Conservation (phyloP, 2,888 invertebrate genomes). For the Drosophila anceps region DNA sequence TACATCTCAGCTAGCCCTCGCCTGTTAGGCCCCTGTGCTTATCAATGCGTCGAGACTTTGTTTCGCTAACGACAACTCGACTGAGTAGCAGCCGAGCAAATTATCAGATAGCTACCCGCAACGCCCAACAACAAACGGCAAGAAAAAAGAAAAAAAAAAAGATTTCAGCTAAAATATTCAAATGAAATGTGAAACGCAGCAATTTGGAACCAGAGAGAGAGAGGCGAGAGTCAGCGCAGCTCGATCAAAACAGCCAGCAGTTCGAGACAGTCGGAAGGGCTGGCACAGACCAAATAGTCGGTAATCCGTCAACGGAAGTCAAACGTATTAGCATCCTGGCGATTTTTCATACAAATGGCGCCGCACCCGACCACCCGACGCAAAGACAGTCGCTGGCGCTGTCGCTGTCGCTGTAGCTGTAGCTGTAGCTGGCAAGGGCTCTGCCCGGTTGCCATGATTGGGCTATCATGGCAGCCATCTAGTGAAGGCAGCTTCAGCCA, state of each 20-base stretch:
- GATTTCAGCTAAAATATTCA: conserved; percentile 75
- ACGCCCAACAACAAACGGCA: conserved; percentile 25
- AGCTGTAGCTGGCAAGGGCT: conserved; percentile 23
- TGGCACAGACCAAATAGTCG: conserved; percentile 68
- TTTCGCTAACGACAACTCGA: conserved; percentile 58
- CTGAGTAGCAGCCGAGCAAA: conserved; percentile 62
- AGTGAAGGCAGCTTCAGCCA: conserved; percentile 55
- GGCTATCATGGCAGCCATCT: conserved; percentile 75
- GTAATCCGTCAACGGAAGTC: conserved; percentile 85
- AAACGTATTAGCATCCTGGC: conserved; percentile 85
- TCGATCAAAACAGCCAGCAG: conserved; percentile 4
- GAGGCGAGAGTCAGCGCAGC: not conserved
- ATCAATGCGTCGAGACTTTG: conserved; percentile 66
- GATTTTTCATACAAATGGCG: conserved; percentile 84
- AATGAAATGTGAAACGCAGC: conserved; percentile 81
- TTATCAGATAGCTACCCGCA: conserved; percentile 75
- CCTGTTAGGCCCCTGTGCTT: conserved; percentile 57
- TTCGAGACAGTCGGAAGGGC: conserved; percentile 31
- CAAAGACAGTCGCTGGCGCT: conserved; percentile 34
- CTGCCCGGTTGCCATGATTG: conserved; percentile 65
- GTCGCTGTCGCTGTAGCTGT: conserved; percentile 21
- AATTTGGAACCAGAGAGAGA: conserved; percentile 45
- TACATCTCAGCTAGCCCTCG: conserved; percentile 8
- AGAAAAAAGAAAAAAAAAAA: conserved; percentile 40
- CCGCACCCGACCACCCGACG: conserved; percentile 63